Evolutionary conservation across 53 echinoderm and acorn worm species (phyloP).

Genomic region (Hippasteria phrygiana): DNA sequence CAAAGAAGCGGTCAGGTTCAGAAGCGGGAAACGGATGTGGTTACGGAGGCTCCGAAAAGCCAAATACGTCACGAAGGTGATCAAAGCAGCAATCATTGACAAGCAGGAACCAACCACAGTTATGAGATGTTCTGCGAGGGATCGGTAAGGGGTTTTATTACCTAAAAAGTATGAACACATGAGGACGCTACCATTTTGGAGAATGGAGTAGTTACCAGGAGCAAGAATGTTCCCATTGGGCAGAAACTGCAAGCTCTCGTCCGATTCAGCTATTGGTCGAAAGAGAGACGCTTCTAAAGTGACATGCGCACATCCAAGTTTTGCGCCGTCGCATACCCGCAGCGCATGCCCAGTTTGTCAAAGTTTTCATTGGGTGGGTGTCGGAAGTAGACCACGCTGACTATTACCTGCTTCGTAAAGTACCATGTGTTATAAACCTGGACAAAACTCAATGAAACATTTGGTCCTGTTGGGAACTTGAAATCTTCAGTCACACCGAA

Average conservation of each 20-base stretch:
- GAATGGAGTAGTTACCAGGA: conserved; percentile 17
- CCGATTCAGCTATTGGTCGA: conserved; percentile 10
- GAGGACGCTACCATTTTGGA: conserved; percentile 26
- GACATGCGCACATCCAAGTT: conserved; percentile 21
- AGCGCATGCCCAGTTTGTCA: conserved; percentile 1
- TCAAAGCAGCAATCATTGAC: conserved; percentile 57
- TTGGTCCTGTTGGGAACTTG: neutral
- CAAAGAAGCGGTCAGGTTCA: conserved; percentile 76
- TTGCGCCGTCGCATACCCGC: conserved; percentile 12
- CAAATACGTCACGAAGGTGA: conserved; percentile 74
- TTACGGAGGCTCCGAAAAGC: conserved; percentile 74
- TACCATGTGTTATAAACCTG: conserved; percentile 13
- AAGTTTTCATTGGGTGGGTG: neutral
- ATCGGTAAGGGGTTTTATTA: neutral
- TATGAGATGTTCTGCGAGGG: conserved; percentile 6
- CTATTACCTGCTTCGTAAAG: conserved; percentile 1
- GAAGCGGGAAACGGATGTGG: conserved; percentile 75
- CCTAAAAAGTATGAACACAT: conserved; percentile 29
- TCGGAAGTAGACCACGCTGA: neutral
- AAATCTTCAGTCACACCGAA: neutral
- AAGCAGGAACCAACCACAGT: conserved; percentile 31
- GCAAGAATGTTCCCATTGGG: neutral
- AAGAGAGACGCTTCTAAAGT: conserved; percentile 19
- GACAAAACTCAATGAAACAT: neutral
- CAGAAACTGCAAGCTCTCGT: neutral